Percentiles rank a stretch among this genome's conserved stretches.
Evolutionary conservation across 2,888 invertebrate species (phyloP).

Genomic region (Candidula unifasciata): DNA sequence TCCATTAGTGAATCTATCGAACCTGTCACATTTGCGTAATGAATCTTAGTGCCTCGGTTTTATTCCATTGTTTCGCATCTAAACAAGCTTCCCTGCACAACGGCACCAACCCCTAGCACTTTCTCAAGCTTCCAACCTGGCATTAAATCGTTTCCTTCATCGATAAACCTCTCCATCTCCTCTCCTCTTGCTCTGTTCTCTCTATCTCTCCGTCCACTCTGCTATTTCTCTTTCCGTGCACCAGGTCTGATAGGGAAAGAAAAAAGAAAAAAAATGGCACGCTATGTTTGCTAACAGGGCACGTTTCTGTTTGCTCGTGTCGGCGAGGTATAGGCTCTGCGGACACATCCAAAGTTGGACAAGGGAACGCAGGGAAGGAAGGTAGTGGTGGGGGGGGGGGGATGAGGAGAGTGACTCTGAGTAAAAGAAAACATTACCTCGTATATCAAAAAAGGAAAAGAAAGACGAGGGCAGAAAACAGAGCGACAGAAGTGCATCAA

Average conservation of each 20-base stretch:
- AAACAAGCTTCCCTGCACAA: neutral
- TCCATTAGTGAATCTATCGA: slow-evolving; percentile 37
- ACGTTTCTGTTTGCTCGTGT: slow-evolving; percentile 4
- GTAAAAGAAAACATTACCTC: neutral
- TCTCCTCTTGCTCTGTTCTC: neutral
- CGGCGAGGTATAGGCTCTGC: neutral
- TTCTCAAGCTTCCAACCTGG: neutral
- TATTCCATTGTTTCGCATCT: neutral
- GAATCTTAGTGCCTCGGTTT: neutral
- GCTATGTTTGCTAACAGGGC: slow-evolving; percentile 30
- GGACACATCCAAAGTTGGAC: slow-evolving; percentile 5
- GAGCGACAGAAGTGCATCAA: neutral
- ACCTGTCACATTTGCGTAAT: slow-evolving; percentile 16
- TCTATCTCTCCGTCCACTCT: neutral
- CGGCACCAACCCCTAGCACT: neutral
- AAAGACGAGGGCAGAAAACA: neutral
- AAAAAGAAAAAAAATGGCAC: neutral
- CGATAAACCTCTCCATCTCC: neutral
- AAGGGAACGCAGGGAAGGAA: neutral
- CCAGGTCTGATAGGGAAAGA: neutral
- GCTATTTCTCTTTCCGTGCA: neutral
- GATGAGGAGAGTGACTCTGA: neutral
- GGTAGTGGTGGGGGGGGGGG: neutral
- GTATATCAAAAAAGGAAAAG: neutral
- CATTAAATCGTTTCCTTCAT: slow-evolving; percentile 20